phyloP scores from a whole-genome alignment of 1,140 invertebrate genomes.

The Penaeus vannamei region DNA sequence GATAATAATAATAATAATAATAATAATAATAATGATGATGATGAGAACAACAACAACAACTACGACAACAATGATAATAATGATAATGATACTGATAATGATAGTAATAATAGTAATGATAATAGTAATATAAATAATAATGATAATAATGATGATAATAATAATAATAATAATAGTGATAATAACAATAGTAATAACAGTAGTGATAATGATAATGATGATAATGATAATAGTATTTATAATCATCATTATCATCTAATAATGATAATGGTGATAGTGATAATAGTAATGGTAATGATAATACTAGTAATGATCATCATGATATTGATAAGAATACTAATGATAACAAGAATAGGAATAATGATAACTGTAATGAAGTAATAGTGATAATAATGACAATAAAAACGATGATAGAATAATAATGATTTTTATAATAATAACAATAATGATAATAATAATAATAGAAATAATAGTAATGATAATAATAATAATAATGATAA shows the following conservation, averaged over 20 bases:
- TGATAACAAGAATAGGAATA: neutral
- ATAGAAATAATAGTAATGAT: neutral
- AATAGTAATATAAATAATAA: neutral
- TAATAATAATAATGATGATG: constrained; percentile 1
- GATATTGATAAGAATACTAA: neutral
- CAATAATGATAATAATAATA: neutral
- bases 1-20: neutral
- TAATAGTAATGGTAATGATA: neutral
- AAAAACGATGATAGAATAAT: constrained; percentile 2
- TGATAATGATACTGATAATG: neutral
- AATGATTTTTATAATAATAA: neutral
- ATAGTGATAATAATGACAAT: no score
- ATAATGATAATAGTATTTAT: neutral
- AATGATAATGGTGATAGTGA: neutral
- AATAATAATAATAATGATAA: neutral
- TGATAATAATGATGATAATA: neutral
- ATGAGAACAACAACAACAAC: neutral
- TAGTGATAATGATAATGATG: neutral
- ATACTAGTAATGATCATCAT: neutral
- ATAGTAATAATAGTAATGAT: neutral
- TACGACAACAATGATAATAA: neutral
- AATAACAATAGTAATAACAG: neutral
- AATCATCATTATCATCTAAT: neutral
- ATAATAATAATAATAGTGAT: neutral
- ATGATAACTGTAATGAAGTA: neutral